Base-by-base conservation (phyloP, 2,888 invertebrate species). In the Lasioglossum figueresi region DNA sequence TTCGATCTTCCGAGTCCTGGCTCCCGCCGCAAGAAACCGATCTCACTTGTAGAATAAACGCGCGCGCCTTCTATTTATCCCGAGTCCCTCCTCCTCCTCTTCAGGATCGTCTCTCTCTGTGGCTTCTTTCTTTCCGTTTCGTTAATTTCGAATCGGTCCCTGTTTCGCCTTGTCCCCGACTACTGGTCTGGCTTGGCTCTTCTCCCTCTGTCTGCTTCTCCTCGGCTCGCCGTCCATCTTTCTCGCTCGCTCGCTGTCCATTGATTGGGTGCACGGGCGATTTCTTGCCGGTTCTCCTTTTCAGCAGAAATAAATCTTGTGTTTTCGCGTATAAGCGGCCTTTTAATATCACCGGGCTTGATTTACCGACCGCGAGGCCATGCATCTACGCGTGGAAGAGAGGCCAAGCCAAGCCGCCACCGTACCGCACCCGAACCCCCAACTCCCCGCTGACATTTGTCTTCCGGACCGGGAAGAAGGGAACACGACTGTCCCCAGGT, bases 301-400 rank as follows among this genome's bases (percentile, higher is more conserved):
- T 79, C 85, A 80, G 66, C 85, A 78, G 92, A 94, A 91, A 94
- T 94, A 94, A 94, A 94, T 94, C 94, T 94, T 93, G 90, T 92
- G 92, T 94, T 94, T 94, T 94, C 94, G 93, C 93, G 93, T 94
- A 94, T 94, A 94, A 94, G 94, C 94, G 94, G 93, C 93, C 94
- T 94, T 94, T 94, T 94, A 94, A 94, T 94, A 94, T 94, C 94
- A 94, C 93, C 93, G 90, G 87, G 87, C 93, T 94, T 94, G 94
- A 94, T 94, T 94, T 94, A 94, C 94, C 93, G 93, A 23, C 91
- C 92, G 89, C 90, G 78, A 92, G 92, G 92, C 90, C 94, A 91
- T 92, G 94, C 93, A 92, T 93, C 92, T 91, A 92, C 89, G 87
- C 89, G 91, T 23, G 72, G 79, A 90, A 88, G 87, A 90, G 90